Base-by-base conservation (phyloP, 2,797 vertebrate species). In the Halcyon smyrnensis region DNA sequence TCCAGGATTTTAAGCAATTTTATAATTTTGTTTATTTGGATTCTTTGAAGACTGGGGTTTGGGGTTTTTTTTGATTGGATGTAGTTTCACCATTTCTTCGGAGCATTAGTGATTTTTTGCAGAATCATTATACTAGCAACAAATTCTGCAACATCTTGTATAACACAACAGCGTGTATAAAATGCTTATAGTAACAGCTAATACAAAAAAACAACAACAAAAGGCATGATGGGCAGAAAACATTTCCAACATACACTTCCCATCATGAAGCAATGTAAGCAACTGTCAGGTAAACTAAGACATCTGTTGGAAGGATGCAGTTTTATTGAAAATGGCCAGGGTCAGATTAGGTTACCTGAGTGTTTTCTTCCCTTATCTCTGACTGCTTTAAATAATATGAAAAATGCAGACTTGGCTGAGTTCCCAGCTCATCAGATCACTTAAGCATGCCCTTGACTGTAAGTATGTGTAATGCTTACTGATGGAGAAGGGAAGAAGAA, bases 401-500 rank as follows among this genome's bases (percentile, higher is more conserved):
- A 91, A 91, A 95, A 65, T 59, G 46, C 63, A 90, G 82, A 78
- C 39, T 81, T 91, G 93, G 94, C 87, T 90, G 76, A 90, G 67
- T 54, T 82, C 95, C 89, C 91, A 86, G 80, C 80, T 96, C 91
- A 70, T 81, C 85, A 95, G 63, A 96, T 74, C 91, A 82, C 82
- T 84, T 90, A 62, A 69, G 62, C 27, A 13, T 30, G 59, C 77
- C 79, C 85, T 92, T 95, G 82, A 67, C 50, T 84, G 56, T 71
- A 90, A 54, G 41, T 3, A 4, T 59, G 36, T 63, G 32, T 51
- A 74, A 91, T 45, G 46, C 36, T 85, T 92, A 76, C 87, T 94
- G 77, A 95, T 51, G 83, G 91, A 67, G n/a, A 88, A 85, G 41
- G 64, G 51, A 87, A 85, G 63, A 68, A 69, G 68, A 79, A 50